A percentile compares a stretch with the other conserved stretches of the same genome.
Evolutionary conservation across 2,797 vertebrate genomes (phyloP).

Genomic region (Tenualosa ilisha): DNA sequence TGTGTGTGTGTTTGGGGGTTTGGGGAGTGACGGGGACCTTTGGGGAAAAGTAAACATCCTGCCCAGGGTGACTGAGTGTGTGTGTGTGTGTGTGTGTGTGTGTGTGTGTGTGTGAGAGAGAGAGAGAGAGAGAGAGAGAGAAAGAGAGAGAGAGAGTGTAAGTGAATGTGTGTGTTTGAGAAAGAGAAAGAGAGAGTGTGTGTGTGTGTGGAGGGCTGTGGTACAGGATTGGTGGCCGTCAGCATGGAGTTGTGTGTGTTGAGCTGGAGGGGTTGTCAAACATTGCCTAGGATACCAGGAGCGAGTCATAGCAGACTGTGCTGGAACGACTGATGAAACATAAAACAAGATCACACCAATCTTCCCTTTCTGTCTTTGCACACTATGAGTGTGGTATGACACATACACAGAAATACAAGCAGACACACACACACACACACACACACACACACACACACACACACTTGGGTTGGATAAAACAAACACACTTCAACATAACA

Average conservation of each 20-base stretch:
- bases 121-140: background rate
- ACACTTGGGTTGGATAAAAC: conserved; percentile 26
- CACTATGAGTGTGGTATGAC: background rate
- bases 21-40: background rate
- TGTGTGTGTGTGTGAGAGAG: background rate
- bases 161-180: background rate
- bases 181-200: background rate
- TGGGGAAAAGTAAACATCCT: conserved; percentile 66
- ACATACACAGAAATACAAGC: background rate
- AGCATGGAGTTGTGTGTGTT: conserved; percentile 12
- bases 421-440: background rate
- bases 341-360: background rate
- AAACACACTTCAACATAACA: background rate
- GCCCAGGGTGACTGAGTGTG: conserved; percentile 37
- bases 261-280: conserved; percentile 2
- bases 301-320: background rate
- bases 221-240: conserved; percentile 17
- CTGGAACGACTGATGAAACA: background rate
- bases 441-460: conserved; percentile 19
- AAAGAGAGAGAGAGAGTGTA: background rate
- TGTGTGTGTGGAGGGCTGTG: background rate
- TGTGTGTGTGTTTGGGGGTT: too few relatives aligned
- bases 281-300: background rate
- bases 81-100: background rate
- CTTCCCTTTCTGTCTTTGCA: background rate